phyloP scores from a whole-genome alignment of 2,888 invertebrate species.

The Rhingia campestris region DNA sequence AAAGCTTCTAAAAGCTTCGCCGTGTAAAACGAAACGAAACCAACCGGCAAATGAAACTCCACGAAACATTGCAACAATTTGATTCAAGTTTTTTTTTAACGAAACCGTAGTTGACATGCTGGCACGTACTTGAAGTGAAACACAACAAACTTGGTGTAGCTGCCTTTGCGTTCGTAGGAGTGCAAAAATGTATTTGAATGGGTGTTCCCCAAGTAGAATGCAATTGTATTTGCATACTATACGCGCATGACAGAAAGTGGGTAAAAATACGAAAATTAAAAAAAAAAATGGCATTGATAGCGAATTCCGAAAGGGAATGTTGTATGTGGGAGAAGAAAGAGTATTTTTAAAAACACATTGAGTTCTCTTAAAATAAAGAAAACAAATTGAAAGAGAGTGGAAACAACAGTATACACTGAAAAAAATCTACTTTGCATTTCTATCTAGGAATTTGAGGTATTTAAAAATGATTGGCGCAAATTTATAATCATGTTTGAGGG shows the following conservation, averaged over 20 bases:
- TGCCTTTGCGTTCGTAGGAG: neutral
- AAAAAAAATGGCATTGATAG: neutral
- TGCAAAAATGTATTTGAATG: neutral
- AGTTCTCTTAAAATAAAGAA: too few species aligned
- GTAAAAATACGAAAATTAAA: neutral
- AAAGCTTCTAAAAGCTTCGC: slow-evolving; percentile 44
- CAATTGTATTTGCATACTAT: neutral
- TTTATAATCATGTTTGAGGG: too few species aligned
- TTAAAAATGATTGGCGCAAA: too few species aligned
- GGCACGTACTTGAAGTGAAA: slow-evolving; percentile 35
- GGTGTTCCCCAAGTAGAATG: slow-evolving; percentile 21
- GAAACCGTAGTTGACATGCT: slow-evolving; percentile 3
- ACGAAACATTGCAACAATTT: slow-evolving; percentile 64
- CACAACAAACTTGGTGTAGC: slow-evolving; percentile 44
- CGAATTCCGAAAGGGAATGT: neutral
- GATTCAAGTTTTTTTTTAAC: slow-evolving; percentile 22
- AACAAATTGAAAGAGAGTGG: neutral
- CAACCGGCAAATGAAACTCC: slow-evolving; percentile 54
- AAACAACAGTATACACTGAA: too few species aligned
- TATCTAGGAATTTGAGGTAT: too few species aligned
- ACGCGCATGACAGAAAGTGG: slow-evolving; percentile 28
- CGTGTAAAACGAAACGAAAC: slow-evolving; percentile 19
- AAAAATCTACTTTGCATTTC: too few species aligned
- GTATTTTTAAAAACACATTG: too few species aligned
- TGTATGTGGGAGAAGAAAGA: neutral